phyloP scores from a whole-genome alignment of 2,797 vertebrate species.

The Acestrorhynchus altus region DNA sequence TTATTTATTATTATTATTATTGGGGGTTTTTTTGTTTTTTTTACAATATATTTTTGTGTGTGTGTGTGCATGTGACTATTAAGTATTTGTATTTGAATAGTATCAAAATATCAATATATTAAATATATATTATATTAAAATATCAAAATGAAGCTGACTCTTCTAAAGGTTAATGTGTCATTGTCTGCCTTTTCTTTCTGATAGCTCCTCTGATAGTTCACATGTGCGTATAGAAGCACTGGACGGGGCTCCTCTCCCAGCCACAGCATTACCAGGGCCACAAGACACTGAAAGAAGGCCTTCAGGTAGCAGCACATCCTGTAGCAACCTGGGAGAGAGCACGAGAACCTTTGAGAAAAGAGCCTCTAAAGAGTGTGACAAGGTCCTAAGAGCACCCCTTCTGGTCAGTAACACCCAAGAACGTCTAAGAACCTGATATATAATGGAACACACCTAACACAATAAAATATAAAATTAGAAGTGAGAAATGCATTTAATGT shows the following conservation, averaged over 20 bases:
- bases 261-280: conserved; percentile 34
- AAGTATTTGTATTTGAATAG: too few species aligned
- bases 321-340: conserved; percentile 65
- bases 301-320: conserved; percentile 3
- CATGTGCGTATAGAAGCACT: conserved; percentile 9
- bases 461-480: too few species aligned
- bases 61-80: too few species aligned
- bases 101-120: too few species aligned
- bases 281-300: conserved; percentile 7
- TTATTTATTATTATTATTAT: too few species aligned
- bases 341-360: conserved; percentile 51
- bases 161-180: too few species aligned
- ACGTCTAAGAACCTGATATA: not conserved
- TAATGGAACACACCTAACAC: not conserved
- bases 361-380: conserved; percentile 59
- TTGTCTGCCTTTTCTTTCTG: too few species aligned
- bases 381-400: conserved; percentile 28
- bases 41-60: too few species aligned
- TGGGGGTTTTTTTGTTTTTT: too few species aligned
- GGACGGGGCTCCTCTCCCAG: conserved; percentile 17
- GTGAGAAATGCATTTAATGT: not conserved
- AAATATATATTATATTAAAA: too few species aligned
- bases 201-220: conserved; percentile 3
- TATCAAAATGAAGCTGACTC: too few species aligned
- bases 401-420: conserved; percentile 77